Base-by-base conservation (phyloP, 2,113 vertebrate species). In the Kobus ellipsiprymnus region DNA sequence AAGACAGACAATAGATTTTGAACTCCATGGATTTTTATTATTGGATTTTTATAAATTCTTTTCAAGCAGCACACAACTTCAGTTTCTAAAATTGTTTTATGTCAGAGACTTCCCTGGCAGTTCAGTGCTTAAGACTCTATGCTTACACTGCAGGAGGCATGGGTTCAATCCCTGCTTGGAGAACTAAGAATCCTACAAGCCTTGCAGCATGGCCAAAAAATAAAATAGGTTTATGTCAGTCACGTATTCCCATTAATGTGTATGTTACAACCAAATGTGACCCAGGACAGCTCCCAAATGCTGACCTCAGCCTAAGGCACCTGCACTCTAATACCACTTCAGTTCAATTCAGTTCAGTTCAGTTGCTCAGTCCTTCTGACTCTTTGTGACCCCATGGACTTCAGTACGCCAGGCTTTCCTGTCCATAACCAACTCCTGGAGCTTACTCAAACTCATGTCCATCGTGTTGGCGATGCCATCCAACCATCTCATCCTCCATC, bases 21-120 rank as follows among this genome's bases (percentile, higher is more conserved):
- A 91, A 67, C 85, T 93, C 33, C 8, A 54, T 55, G 40, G 83
- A 52, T 52, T 91, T 87, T 87, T 54, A 83, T 90, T 64, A 64
- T 17, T 59, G 40, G 82, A 57, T 50, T 93, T 90, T 87, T 55
- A 87, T 90, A 62, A 81, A 77, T 96, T 87, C 6, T 94, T n/a
- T 81, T 93, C 48, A 74, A 95, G 82, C 46, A 88, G 10, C 29
- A 64, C 29, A 46, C 52, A 86, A 54, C 13, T 90, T 90, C 60
- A 12, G 1, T 74, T 89, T 12, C 9, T 81, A 40, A 84, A 87
- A 19, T 82, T 85, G 54, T 3, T 87, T 71, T 36, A 23, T 71
- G 29, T 81, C 78, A 81, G 29, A 48, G 46, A 81, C 16, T 81
- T 81, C 16, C 29, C 48, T 81, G 78, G 46, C 9, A 30, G 46